phyloP scores from a whole-genome alignment of 2,113 vertebrate genomes.

The Australoheros scitulus region DNA sequence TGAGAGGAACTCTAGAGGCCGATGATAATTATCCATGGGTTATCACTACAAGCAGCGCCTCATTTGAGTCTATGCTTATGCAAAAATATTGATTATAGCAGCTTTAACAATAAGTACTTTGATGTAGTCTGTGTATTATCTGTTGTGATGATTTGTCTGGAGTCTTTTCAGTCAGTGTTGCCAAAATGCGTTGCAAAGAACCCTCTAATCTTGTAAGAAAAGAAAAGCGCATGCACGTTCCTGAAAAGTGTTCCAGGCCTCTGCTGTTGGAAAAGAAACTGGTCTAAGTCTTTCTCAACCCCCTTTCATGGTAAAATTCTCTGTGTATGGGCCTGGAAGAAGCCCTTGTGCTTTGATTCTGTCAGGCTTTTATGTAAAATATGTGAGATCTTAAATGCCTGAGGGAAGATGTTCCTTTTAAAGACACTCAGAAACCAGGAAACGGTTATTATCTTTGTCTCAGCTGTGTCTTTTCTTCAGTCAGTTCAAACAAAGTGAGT shows the following conservation, averaged over 20 bases:
- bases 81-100: background rate
- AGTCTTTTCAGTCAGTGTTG: background rate
- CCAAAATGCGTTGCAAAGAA: background rate
- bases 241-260: constrained; percentile 2
- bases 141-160: constrained; percentile 1
- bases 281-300: background rate
- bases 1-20: background rate
- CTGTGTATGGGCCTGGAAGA: constrained; percentile 9
- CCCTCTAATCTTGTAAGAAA: constrained; percentile 2
- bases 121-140: background rate
- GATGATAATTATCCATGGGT: background rate
- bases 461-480: constrained; percentile 11
- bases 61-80: background rate
- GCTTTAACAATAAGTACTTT: constrained; percentile 7
- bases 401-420: constrained; percentile 33
- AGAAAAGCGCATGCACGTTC: background rate
- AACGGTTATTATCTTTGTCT: constrained; percentile 27
- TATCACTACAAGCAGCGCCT: background rate
- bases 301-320: constrained; percentile 20
- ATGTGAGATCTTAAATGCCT: constrained; percentile 26
- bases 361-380: constrained; percentile 40
- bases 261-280: constrained; percentile 14
- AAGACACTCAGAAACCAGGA: constrained; percentile 24
- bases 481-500: constrained; percentile 6
- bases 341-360: constrained; percentile 29